phyloP scores from a whole-genome alignment of 2,888 invertebrate species.

The Lasioglossum vierecki region DNA sequence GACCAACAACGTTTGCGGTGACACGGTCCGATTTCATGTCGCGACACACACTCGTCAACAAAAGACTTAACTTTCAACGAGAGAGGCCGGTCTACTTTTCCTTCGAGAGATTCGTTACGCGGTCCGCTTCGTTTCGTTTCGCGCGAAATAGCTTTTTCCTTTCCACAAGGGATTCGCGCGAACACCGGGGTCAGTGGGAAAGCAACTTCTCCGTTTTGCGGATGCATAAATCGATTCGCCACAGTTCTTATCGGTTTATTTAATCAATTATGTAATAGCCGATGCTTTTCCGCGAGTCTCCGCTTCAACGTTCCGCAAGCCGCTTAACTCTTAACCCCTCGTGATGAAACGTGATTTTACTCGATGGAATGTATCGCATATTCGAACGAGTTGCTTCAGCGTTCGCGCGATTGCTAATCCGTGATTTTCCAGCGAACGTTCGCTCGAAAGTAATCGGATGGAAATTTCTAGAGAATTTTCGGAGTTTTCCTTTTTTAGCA shows the following conservation, averaged over 20 bases:
- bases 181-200: neutral
- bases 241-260: neutral
- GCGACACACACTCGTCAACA: neutral
- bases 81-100: slow-evolving; percentile 1
- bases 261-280: neutral
- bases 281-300: neutral
- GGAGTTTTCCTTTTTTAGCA: neutral
- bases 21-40: neutral
- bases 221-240: slow-evolving; percentile 4
- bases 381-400: neutral
- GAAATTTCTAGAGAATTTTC: neutral
- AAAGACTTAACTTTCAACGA: neutral
- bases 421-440: neutral
- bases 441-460: neutral
- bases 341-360: neutral
- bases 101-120: neutral
- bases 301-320: neutral
- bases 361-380: neutral
- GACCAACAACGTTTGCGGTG: neutral
- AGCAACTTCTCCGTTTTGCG: neutral
- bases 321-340: neutral
- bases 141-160: neutral
- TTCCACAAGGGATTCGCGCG: neutral
- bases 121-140: neutral
- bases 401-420: neutral